phyloP scores from a whole-genome alignment of 2,797 vertebrate species.

The Artibeus lituratus region DNA sequence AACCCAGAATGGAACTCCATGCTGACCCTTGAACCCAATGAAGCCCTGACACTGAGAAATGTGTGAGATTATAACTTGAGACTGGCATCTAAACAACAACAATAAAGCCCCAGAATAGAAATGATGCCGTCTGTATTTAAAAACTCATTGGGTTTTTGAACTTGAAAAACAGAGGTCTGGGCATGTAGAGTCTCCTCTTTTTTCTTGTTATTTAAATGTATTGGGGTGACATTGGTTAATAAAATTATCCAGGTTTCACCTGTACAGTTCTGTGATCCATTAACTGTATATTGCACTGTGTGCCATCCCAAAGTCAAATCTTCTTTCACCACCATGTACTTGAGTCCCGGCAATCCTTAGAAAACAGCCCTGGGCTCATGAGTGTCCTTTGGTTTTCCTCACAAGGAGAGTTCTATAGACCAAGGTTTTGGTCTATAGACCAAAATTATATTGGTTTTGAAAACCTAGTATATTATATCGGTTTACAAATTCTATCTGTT shows the following conservation, averaged over 20 bases:
- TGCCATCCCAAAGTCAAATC: neutral
- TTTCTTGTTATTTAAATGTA: neutral
- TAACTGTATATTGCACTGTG: neutral
- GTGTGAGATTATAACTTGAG: neutral
- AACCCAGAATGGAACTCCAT: neutral
- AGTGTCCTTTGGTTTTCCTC: neutral
- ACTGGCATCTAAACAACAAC: neutral
- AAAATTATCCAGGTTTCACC: neutral
- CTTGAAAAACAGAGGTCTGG: neutral
- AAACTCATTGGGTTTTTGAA: neutral
- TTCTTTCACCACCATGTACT: neutral
- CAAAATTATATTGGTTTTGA: neutral
- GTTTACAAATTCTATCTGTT: neutral
- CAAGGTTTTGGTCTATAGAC: neutral
- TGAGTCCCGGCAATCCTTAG: neutral
- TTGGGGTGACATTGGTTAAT: neutral
- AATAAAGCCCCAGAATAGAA: neutral
- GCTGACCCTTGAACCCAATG: neutral
- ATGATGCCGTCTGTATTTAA: neutral
- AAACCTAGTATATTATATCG: too few relatives aligned
- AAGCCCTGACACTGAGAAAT: neutral
- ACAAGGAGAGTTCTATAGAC: neutral
- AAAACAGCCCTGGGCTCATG: neutral
- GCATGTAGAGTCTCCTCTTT: neutral
- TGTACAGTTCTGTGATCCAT: neutral